Evolutionary conservation across 1,140 invertebrate species (phyloP).

Genomic region (Dysdera silvatica): DNA sequence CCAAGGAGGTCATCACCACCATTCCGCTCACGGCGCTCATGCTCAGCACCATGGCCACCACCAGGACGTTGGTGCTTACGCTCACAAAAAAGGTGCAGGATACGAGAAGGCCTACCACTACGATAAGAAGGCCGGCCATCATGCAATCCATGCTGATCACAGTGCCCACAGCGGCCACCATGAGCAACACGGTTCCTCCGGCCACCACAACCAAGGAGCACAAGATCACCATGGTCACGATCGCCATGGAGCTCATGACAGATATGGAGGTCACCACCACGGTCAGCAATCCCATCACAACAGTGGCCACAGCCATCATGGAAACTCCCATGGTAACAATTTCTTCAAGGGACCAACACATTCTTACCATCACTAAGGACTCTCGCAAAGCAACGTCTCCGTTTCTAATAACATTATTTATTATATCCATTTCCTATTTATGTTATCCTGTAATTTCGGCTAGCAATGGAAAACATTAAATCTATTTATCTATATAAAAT

Average conservation of each 20-base stretch:
- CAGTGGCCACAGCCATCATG: conserved; percentile 1
- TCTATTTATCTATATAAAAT: too few relatives aligned
- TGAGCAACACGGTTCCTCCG: not conserved
- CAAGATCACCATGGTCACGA: conserved; percentile 16
- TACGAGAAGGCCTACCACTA: conserved; percentile 26
- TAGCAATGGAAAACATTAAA: too few relatives aligned
- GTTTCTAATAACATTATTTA: too few relatives aligned
- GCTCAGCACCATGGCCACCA: conserved; percentile 13
- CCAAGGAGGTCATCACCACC: not conserved
- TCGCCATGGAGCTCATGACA: conserved; percentile 13
- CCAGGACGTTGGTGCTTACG: conserved; percentile 18
- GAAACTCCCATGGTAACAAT: conserved; percentile 15
- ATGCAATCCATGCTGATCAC: conserved; percentile 13
- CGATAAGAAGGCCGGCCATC: conserved; percentile 29
- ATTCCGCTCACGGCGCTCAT: conserved; percentile 16
- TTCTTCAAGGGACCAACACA: conserved; percentile 23
- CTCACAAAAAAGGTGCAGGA: conserved; percentile 23
- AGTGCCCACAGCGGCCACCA: conserved; percentile 15
- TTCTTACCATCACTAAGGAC: too few relatives aligned
- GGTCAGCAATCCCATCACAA: conserved; percentile 3
- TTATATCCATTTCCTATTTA: too few relatives aligned
- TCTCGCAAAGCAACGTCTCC: too few relatives aligned
- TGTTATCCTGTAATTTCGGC: too few relatives aligned
- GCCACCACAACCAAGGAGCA: conserved; percentile 21
- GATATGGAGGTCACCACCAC: conserved; percentile 7